These are phyloP conservation scores for rat (Rattus norvegicus) DNA, from an alignment of 2,113 vertebrate genomes.

Conservation along the genomic window DNA sequence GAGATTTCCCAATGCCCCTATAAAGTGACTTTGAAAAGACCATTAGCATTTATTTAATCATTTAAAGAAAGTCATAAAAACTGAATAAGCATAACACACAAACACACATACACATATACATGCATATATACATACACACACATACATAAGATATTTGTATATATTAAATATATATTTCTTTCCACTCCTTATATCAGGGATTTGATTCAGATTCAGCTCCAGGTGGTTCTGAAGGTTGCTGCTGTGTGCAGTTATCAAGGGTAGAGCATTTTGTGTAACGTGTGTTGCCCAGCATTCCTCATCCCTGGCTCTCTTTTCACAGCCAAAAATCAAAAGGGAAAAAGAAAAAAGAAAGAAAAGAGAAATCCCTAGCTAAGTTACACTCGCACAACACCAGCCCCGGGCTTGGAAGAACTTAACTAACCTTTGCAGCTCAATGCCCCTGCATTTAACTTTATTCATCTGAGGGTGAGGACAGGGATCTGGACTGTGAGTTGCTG, in stretches of 20 bases:
- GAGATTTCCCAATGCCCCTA: conserved; percentile 8
- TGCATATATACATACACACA: no score
- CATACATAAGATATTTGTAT: not conserved
- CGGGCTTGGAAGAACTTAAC: not conserved
- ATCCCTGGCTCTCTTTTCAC: no score
- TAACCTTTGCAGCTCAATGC: not conserved
- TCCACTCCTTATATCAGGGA: not conserved
- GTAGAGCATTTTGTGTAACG: not conserved
- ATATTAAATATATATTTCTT: not conserved
- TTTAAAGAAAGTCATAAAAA: not conserved
- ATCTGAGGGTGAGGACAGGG: not conserved
- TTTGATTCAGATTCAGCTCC: not conserved
- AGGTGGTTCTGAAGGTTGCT: not conserved
- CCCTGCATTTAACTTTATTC: not conserved
- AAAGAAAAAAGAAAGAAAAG: not conserved
- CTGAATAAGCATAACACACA: not conserved
- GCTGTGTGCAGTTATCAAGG: not conserved
- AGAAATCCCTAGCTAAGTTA: not conserved
- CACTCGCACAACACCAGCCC: not conserved
- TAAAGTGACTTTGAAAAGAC: not conserved
- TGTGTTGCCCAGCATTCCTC: not conserved
- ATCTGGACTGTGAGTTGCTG: not conserved
- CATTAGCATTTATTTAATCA: not conserved
- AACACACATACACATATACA: not conserved
- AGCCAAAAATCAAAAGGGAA: not conserved